Conservation (phyloP, 1,140 invertebrate genomes). For the Papilio polytes region DNA sequence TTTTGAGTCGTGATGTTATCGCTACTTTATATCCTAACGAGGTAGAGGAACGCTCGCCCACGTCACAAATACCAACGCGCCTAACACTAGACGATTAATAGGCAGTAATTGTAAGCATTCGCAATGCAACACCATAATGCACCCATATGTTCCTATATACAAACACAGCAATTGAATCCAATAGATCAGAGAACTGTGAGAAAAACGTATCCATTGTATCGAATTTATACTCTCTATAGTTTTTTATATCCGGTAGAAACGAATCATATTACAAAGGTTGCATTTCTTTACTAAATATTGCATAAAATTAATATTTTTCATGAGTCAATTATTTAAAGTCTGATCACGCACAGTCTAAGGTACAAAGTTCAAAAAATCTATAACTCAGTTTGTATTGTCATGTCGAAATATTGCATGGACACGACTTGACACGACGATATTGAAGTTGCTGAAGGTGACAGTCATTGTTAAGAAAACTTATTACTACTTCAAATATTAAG, state of each 20-base stretch:
- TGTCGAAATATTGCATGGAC: conserved; percentile 1
- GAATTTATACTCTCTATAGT: background rate
- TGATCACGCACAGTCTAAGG: background rate
- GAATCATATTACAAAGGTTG: background rate
- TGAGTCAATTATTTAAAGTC: background rate
- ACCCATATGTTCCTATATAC: background rate
- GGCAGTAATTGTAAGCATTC: conserved; percentile 22
- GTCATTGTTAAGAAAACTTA: too few species aligned
- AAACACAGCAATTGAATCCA: background rate
- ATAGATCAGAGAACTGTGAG: background rate
- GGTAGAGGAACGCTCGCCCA: conserved; percentile 44
- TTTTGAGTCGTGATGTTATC: conserved; percentile 47
- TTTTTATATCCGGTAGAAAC: background rate
- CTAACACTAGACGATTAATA: conserved; percentile 34
- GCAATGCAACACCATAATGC: background rate
- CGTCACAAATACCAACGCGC: conserved; percentile 22
- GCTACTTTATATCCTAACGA: conserved; percentile 46
- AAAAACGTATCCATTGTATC: background rate
- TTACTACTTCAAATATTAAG: too few species aligned
- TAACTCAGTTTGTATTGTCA: background rate
- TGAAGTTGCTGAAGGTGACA: background rate
- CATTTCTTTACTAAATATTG: background rate
- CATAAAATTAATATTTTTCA: conserved; percentile 1
- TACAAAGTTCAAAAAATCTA: conserved; percentile 14
- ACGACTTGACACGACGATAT: background rate